Conservation (phyloP, 2,797 vertebrate genomes). For the Cyprinodon diabolis region DNA sequence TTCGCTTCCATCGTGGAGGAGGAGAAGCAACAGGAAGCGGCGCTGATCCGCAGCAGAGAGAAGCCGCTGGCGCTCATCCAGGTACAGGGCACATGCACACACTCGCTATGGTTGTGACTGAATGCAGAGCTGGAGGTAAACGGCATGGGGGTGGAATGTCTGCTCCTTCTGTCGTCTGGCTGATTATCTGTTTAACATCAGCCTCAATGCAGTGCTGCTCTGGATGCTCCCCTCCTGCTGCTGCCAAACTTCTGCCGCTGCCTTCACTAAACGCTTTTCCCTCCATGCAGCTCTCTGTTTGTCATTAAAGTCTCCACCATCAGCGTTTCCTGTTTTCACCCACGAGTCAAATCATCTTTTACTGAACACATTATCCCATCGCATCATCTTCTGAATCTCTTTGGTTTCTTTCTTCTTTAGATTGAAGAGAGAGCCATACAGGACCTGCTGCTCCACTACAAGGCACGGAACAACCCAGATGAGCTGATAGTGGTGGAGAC, state of each 20-base stretch:
- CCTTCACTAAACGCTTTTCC: constrained; percentile 22
- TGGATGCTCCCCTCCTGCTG: constrained; percentile 9
- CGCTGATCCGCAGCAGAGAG: constrained; percentile 93
- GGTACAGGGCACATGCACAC: constrained; percentile 73
- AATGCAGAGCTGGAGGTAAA: constrained; percentile 6
- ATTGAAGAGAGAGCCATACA: constrained; percentile 96
- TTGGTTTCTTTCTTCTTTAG: constrained; percentile 64
- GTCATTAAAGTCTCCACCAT: constrained; percentile 38
- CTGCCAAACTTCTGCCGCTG: constrained; percentile 55
- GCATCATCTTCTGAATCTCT: neutral
- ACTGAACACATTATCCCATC: constrained; percentile 15
- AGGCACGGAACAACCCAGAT: constrained; percentile 90
- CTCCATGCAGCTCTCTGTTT: constrained; percentile 48
- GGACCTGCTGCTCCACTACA: constrained; percentile 90
- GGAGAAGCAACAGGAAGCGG: constrained; percentile 94
- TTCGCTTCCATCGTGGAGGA: constrained; percentile 97
- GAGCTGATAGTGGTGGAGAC: constrained; percentile 94
- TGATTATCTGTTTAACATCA: constrained; percentile 31
- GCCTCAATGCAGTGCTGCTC: constrained; percentile 9
- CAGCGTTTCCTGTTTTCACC: constrained; percentile 47
- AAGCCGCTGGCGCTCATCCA: constrained; percentile 97
- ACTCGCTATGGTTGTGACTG: constrained; percentile 11
- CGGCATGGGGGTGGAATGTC: constrained; percentile 1
- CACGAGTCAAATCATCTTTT: constrained; percentile 36
- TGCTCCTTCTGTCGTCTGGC: constrained; percentile 4